Evolutionary conservation across 2,888 invertebrate genomes (phyloP).

Genomic region (Drosophila setosimentum): DNA sequence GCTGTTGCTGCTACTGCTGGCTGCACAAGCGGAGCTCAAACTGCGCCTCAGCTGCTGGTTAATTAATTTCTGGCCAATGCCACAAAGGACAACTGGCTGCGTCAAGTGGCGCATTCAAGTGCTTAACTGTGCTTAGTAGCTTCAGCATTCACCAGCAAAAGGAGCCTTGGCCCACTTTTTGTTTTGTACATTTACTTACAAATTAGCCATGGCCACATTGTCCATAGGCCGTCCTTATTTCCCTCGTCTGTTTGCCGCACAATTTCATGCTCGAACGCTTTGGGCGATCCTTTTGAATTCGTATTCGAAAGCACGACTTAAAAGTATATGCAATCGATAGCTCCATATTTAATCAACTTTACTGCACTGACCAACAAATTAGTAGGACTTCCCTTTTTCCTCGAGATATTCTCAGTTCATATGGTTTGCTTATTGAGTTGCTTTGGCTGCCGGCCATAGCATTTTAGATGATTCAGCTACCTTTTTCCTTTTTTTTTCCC

Average conservation of each 20-base stretch:
- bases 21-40: conserved; percentile 31
- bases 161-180: conserved; percentile 48
- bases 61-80: conserved; percentile 76
- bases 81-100: conserved; percentile 68
- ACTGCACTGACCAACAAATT: conserved; percentile 59
- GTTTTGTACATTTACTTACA: conserved; percentile 70
- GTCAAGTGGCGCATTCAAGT: conserved; percentile 74
- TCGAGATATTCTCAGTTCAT: conserved; percentile 18
- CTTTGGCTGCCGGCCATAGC: conserved; percentile 67
- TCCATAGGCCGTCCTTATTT: conserved; percentile 16
- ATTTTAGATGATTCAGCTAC: conserved; percentile 69
- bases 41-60: conserved; percentile 62
- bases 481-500: conserved; percentile 27
- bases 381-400: conserved; percentile 64
- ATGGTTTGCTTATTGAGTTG: conserved; percentile 71
- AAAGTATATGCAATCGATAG: conserved; percentile 56
- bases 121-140: conserved; percentile 72
- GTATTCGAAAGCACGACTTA: conserved; percentile 27
- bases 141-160: not conserved
- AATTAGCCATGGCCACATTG: conserved; percentile 59
- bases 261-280: conserved; percentile 57
- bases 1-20: conserved; percentile 4
- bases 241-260: conserved; percentile 16
- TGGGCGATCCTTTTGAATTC: conserved; percentile 30
- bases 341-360: conserved; percentile 74